Percentiles rank a stretch among this genome's conserved stretches.
Evolutionary conservation across 1,140 invertebrate species (phyloP).

Genomic region (Adoxophyes honmai): DNA sequence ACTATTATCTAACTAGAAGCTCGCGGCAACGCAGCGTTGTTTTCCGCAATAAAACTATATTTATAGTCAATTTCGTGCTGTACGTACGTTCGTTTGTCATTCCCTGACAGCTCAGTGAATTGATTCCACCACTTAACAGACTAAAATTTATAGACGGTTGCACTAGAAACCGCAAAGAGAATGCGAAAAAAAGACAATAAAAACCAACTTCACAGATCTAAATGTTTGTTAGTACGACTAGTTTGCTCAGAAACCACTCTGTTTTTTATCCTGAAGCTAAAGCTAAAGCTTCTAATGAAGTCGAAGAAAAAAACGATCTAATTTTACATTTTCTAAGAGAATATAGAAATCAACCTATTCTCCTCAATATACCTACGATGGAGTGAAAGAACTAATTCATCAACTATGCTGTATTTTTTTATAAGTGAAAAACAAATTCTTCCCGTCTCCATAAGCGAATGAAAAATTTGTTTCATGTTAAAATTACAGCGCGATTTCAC

Average conservation of each 20-base stretch:
- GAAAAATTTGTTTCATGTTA: constrained; percentile 32
- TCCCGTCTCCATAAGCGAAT: constrained; percentile 16
- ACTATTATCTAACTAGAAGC: background rate
- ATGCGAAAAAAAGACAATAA: background rate
- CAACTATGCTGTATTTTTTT: background rate
- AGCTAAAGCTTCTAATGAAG: too few relatives aligned
- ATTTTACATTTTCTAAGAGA: too few relatives aligned
- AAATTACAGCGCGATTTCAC: constrained; percentile 23
- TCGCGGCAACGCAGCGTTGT: background rate
- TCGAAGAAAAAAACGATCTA: too few relatives aligned
- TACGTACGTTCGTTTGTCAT: constrained; percentile 11
- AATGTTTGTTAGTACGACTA: too few relatives aligned
- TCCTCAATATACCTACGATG: too few relatives aligned
- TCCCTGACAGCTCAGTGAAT: constrained; percentile 4
- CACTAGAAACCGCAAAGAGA: background rate
- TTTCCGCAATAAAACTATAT: constrained; percentile 12
- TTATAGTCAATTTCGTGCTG: constrained; percentile 10
- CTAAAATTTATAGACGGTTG: background rate
- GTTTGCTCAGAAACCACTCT: too few relatives aligned
- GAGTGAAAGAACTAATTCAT: constrained; percentile 7
- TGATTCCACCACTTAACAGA: constrained; percentile 2
- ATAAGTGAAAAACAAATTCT: constrained; percentile 15
- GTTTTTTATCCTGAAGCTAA: too few relatives aligned
- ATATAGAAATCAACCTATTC: too few relatives aligned
- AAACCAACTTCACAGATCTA: background rate